Conservation (phyloP, 1,140 invertebrate genomes). For the Lordiphosa collinella region DNA sequence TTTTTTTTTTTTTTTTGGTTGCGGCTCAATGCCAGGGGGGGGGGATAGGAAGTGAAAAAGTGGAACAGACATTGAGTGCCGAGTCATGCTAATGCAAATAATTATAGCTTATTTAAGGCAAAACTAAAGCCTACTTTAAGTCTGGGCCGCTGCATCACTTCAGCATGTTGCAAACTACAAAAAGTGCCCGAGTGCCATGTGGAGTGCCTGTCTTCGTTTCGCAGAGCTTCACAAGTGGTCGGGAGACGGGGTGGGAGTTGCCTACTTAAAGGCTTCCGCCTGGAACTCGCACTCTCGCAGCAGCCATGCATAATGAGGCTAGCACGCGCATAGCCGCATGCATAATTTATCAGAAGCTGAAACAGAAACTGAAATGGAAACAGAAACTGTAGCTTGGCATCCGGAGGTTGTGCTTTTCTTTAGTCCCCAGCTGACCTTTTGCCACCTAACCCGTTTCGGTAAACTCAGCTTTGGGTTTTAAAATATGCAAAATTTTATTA, state of each 20-base stretch:
- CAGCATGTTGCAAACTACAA: slow-evolving; percentile 45
- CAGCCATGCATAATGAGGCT: slow-evolving; percentile 73
- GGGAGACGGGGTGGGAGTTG: slow-evolving; percentile 18
- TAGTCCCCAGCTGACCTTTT: slow-evolving; percentile 29
- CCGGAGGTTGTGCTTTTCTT: slow-evolving; percentile 39
- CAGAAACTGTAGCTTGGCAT: neutral
- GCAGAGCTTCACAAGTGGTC: slow-evolving; percentile 7
- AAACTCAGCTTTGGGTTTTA: slow-evolving; percentile 22
- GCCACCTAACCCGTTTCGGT: slow-evolving; percentile 6
- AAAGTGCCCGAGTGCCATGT: slow-evolving; percentile 25
- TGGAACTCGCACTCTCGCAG: slow-evolving; percentile 43
- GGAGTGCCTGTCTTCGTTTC: neutral
- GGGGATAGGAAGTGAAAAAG: neutral
- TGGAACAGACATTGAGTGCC: slow-evolving; percentile 27
- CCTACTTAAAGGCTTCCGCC: slow-evolving; percentile 70
- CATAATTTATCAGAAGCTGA: slow-evolving; percentile 58
- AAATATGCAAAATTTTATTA: neutral
- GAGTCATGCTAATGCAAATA: slow-evolving; percentile 72
- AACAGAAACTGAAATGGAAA: slow-evolving; percentile 9
- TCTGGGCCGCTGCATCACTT: slow-evolving; percentile 37
- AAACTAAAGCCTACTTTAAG: slow-evolving; percentile 64
- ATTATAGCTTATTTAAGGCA: slow-evolving; percentile 72
- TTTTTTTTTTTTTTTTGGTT: neutral
- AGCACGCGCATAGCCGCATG: slow-evolving; percentile 68
- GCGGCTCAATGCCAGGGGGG: slow-evolving; percentile 25